phyloP scores from a whole-genome alignment of 2,888 invertebrate genomes.

The Trissolcus brochymenae region DNA sequence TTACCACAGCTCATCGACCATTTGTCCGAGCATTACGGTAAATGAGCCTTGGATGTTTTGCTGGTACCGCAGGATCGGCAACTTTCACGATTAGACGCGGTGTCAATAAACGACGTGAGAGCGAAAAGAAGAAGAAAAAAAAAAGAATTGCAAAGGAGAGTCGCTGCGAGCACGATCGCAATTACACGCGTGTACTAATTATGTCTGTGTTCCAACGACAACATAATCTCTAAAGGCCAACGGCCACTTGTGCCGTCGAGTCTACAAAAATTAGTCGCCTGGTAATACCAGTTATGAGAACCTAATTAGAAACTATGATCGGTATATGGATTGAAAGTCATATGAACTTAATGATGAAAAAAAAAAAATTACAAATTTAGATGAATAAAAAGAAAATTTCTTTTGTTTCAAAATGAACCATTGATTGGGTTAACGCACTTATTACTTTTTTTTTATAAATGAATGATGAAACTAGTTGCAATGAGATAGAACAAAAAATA shows the following conservation, averaged over 20 bases:
- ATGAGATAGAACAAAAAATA: too few relatives aligned
- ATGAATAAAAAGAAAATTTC: too few relatives aligned
- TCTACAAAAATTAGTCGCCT: conserved; percentile 35
- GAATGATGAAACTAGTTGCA: too few relatives aligned
- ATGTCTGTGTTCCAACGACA: conserved; percentile 55
- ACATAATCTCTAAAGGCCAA: conserved; percentile 52
- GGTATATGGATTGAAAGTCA: neutral
- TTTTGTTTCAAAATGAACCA: too few relatives aligned
- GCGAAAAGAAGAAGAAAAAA: conserved; percentile 16
- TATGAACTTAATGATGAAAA: too few relatives aligned
- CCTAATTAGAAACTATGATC: conserved; percentile 11
- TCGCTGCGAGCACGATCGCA: conserved; percentile 53
- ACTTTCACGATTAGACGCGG: conserved; percentile 56
- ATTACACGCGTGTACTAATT: conserved; percentile 61
- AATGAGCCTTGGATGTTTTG: conserved; percentile 41
- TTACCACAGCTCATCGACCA: conserved; percentile 27
- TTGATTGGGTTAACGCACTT: too few relatives aligned
- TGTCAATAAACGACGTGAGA: conserved; percentile 49
- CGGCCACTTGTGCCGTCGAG: conserved; percentile 16
- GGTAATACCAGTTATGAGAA: conserved; percentile 21
- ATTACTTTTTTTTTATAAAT: too few relatives aligned
- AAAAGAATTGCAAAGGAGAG: conserved; percentile 17
- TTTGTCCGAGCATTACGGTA: conserved; percentile 45
- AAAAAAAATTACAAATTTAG: too few relatives aligned
- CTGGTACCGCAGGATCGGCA: conserved; percentile 26